Percentiles rank a stretch among this genome's conserved stretches.
These are phyloP conservation scores for Burhinus bistriatus DNA, from an alignment of 2,113 vertebrate species.

Conservation along the genomic window DNA sequence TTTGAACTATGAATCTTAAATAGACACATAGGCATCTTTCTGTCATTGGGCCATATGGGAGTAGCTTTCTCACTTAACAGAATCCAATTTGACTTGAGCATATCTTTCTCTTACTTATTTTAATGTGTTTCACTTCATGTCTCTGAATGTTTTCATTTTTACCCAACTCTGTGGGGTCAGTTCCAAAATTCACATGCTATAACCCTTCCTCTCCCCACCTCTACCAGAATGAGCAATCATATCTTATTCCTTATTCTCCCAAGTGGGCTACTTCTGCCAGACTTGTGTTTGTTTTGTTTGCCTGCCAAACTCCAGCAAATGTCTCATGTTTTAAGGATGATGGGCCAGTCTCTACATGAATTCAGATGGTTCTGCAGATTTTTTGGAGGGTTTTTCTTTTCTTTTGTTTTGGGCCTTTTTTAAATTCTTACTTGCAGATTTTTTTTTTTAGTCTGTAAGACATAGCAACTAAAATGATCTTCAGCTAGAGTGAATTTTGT, in stretches of 20 bases:
- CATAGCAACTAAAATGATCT: background rate
- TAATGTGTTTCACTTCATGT: background rate
- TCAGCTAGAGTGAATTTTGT: background rate
- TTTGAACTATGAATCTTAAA: background rate
- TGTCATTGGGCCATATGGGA: background rate
- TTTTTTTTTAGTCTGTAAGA: background rate
- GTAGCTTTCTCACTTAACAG: background rate
- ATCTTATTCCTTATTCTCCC: constrained; percentile 18
- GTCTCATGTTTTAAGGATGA: constrained; percentile 16
- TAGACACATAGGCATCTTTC: background rate
- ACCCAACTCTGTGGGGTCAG: background rate
- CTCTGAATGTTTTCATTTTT: constrained; percentile 26
- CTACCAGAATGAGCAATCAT: constrained; percentile 10
- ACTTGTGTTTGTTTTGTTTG: constrained; percentile 9
- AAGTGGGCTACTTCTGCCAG: background rate
- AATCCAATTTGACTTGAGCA: background rate
- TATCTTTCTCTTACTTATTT: background rate
- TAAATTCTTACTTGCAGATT: background rate
- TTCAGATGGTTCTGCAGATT: constrained; percentile 8
- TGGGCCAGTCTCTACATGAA: background rate
- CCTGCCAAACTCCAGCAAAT: constrained; percentile 52
- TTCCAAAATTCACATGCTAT: constrained; percentile 22
- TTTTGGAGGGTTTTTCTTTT: background rate
- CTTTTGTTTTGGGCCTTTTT: background rate
- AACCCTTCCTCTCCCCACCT: background rate